Conservation (phyloP, 2,113 vertebrate species). For the Platichthys flesus region DNA sequence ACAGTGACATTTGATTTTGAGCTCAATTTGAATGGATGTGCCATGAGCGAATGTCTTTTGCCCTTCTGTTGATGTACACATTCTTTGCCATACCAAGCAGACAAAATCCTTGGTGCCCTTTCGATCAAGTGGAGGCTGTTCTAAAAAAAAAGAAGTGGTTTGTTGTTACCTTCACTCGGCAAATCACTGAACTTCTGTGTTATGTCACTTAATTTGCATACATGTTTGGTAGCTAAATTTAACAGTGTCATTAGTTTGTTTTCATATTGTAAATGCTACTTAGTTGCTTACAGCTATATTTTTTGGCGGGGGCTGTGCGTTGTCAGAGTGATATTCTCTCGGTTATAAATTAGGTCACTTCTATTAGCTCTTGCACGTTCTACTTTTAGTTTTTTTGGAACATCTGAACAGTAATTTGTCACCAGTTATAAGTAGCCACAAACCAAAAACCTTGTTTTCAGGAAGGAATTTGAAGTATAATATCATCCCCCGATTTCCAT, state of each 20-base stretch:
- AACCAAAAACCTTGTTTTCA: slow-evolving; percentile 34
- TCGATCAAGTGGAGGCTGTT: slow-evolving; percentile 73
- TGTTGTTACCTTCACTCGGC: slow-evolving; percentile 61
- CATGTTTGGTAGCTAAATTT: slow-evolving; percentile 70
- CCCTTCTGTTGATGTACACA: slow-evolving; percentile 66
- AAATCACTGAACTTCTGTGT: slow-evolving; percentile 68
- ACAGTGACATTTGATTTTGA: slow-evolving; percentile 59
- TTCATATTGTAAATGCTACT: slow-evolving; percentile 73
- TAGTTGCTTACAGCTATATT: slow-evolving; percentile 65
- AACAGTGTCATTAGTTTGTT: slow-evolving; percentile 62
- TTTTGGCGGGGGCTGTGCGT: slow-evolving; percentile 37
- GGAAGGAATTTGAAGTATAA: slow-evolving; percentile 20
- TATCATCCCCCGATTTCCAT: slow-evolving; percentile 23
- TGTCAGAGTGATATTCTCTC: slow-evolving; percentile 51
- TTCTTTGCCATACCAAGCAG: slow-evolving; percentile 68
- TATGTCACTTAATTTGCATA: slow-evolving; percentile 66
- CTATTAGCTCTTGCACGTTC: slow-evolving; percentile 53
- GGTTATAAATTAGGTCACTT: slow-evolving; percentile 67
- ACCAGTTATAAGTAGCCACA: slow-evolving; percentile 35
- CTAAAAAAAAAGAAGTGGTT: slow-evolving; percentile 51
- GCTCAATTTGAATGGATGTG: slow-evolving; percentile 71
- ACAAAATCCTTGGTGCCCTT: slow-evolving; percentile 55
- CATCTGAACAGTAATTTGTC: slow-evolving; percentile 18
- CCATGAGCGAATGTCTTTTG: slow-evolving; percentile 71
- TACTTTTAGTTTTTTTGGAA: slow-evolving; percentile 49